Conservation (phyloP, 2,113 vertebrate species). For the Chauna torquata region DNA sequence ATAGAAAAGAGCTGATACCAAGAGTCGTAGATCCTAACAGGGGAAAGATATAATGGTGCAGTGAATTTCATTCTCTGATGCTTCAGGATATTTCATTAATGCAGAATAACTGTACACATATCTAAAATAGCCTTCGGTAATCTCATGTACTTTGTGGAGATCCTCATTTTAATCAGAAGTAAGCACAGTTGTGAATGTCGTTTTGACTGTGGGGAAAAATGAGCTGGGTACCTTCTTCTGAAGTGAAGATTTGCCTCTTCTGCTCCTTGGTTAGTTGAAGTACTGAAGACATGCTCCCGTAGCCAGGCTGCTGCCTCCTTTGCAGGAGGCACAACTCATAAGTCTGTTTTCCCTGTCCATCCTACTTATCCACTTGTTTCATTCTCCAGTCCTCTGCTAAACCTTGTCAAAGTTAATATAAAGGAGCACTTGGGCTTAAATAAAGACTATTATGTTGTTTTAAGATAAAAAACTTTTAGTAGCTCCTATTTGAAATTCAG, state of each 20-base stretch:
- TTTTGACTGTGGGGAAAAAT: neutral
- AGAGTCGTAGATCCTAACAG: neutral
- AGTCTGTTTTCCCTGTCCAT: neutral
- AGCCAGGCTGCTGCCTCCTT: neutral
- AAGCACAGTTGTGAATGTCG: neutral
- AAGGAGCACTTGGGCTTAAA: neutral
- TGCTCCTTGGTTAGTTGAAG: neutral
- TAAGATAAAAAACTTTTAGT: neutral
- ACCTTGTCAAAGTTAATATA: neutral
- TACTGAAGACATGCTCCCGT: neutral
- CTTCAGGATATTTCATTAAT: neutral
- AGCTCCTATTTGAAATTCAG: neutral
- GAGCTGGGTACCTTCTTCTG: neutral
- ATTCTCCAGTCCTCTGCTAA: neutral
- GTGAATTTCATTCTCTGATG: neutral
- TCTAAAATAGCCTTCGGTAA: neutral
- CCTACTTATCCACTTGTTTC: neutral
- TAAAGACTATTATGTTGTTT: neutral
- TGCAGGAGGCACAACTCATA: neutral
- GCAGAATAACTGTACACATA: neutral
- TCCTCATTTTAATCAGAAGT: neutral
- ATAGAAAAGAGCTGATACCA: neutral
- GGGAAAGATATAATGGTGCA: neutral
- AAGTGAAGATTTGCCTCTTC: neutral
- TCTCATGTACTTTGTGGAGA: neutral